Percentiles rank a stretch among this genome's conserved stretches.
Conservation (phyloP, 2,113 vertebrate genomes). For the Eidolon helvum region DNA sequence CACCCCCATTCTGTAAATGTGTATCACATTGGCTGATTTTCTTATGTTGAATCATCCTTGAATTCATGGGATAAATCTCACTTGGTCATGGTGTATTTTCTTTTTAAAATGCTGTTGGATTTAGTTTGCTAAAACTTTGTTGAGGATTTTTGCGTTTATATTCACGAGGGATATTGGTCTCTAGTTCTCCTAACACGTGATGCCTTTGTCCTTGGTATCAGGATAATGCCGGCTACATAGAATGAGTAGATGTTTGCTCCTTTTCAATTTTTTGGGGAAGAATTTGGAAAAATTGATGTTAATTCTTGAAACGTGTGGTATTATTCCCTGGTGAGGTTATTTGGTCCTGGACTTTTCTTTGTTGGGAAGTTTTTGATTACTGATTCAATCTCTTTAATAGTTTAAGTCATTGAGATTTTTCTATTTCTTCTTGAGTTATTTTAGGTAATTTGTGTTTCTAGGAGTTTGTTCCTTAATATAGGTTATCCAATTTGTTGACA, state of each 20-base stretch:
- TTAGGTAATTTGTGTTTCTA: slow-evolving; percentile 27
- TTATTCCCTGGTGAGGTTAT: not conserved
- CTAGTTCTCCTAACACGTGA: not conserved
- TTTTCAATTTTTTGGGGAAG: not conserved
- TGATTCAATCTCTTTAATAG: not conserved
- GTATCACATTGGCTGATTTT: not conserved
- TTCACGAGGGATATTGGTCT: not conserved
- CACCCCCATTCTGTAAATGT: not conserved
- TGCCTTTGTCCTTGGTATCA: not conserved
- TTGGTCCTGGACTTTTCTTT: slow-evolving; percentile 19
- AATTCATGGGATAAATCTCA: not conserved
- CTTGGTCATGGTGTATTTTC: not conserved
- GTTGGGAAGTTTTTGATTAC: not conserved
- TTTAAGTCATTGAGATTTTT: not conserved
- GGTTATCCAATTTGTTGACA: not conserved
- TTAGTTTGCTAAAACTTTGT: not conserved
- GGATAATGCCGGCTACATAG: not conserved
- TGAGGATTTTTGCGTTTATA: not conserved
- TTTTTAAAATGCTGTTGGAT: not conserved
- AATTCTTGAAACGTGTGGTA: not conserved
- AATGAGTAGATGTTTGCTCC: not conserved
- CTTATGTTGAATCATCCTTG: not conserved
- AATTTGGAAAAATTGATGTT: slow-evolving; percentile 11
- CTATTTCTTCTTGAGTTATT: not conserved
- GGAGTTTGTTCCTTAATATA: not conserved